Conservation (phyloP, 2,797 vertebrate species). For the Lerista edwardsae region DNA sequence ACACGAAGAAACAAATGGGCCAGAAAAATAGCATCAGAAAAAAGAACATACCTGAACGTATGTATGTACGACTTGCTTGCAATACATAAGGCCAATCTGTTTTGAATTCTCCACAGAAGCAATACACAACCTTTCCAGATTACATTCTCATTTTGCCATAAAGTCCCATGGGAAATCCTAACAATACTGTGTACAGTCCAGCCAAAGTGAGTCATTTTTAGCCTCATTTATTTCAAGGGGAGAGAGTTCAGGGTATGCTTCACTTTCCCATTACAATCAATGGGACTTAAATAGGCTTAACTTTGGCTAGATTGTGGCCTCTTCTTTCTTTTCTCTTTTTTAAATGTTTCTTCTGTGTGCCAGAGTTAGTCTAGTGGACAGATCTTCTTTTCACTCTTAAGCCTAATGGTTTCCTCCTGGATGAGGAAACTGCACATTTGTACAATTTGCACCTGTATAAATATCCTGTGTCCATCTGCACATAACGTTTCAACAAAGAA, state of each 20-base stretch:
- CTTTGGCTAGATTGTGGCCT: background rate
- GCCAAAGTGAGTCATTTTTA: background rate
- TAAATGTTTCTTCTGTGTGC: background rate
- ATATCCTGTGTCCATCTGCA: constrained; percentile 7
- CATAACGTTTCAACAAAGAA: constrained; percentile 21
- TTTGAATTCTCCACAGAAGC: background rate
- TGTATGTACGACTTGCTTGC: background rate
- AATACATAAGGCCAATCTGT: background rate
- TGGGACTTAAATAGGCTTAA: background rate
- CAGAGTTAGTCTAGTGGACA: background rate
- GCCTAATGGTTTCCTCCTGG: background rate
- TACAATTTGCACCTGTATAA: constrained; percentile 45
- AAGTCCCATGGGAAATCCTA: background rate
- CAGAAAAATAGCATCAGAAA: background rate
- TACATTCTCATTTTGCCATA: constrained; percentile 12
- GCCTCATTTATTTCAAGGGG: background rate
- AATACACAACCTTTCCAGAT: background rate
- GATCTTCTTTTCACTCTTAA: background rate
- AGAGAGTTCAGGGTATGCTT: background rate
- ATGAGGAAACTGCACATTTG: constrained; percentile 1
- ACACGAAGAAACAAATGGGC: background rate
- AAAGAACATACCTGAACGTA: no score
- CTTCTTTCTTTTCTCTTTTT: fast-evolving
- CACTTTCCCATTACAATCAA: background rate
- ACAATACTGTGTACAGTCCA: background rate